Evolutionary conservation across 2,797 vertebrate species (phyloP).

Genomic region (Martes flavigula): DNA sequence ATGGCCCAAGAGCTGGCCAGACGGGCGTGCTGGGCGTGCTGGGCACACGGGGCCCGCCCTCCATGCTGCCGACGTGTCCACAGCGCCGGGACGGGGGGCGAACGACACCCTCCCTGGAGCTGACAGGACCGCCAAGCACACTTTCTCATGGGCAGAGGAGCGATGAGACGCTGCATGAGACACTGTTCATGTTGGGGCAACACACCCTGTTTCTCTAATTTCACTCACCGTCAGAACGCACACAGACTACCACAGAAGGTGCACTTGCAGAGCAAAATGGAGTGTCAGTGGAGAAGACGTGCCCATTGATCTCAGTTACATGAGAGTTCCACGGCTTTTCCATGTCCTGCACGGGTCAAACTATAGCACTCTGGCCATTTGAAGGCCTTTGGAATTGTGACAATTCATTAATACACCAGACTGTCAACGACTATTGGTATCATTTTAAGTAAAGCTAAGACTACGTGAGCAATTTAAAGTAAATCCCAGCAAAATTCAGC

Average conservation of each 20-base stretch:
- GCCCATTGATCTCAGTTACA: not conserved
- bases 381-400: not conserved
- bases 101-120: not conserved
- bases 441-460: not conserved
- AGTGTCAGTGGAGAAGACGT: not conserved
- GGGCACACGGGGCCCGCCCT: accelerated
- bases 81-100: accelerated
- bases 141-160: accelerated
- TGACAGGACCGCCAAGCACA: accelerated
- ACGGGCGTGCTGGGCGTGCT: accelerated
- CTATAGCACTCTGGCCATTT: accelerated
- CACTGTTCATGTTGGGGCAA: accelerated
- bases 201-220: not conserved
- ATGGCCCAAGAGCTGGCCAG: too few species aligned
- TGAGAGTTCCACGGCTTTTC: accelerated
- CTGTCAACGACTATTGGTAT: too few species aligned
- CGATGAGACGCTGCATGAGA: too few species aligned
- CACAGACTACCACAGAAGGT: accelerated
- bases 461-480: not conserved
- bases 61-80: accelerated
- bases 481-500: not conserved
- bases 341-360: not conserved
- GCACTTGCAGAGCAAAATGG: not conserved
- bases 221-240: not conserved
- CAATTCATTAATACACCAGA: not conserved